A percentile compares a stretch with the other conserved stretches of the same genome.
phyloP scores from a whole-genome alignment of 2,113 vertebrate species.

The Pterophyllum scalare region DNA sequence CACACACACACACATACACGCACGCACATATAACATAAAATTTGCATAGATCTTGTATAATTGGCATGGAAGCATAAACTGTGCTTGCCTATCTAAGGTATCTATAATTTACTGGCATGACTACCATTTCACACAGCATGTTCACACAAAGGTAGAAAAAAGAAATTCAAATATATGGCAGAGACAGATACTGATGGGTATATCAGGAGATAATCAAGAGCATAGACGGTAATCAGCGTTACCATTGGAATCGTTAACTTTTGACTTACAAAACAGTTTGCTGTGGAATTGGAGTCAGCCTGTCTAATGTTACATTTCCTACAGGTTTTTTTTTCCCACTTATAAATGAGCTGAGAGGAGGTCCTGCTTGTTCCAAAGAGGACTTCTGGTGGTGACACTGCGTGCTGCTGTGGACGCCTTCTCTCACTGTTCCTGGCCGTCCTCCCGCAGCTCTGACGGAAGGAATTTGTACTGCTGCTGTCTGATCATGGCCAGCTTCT shows the following conservation, averaged over 20 bases:
- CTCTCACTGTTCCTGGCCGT: constrained; percentile 82
- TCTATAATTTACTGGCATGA: constrained; percentile 25
- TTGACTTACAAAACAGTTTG: constrained; percentile 48
- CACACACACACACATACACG: too few relatives aligned
- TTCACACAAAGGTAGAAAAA: constrained; percentile 18
- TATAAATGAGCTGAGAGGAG: constrained; percentile 18
- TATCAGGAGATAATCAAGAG: constrained; percentile 55
- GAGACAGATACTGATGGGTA: constrained; percentile 22
- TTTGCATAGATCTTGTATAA: constrained; percentile 31
- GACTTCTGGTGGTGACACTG: neutral
- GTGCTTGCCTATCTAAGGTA: constrained; percentile 7
- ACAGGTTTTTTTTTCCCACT: constrained; percentile 10
- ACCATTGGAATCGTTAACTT: constrained; percentile 48
- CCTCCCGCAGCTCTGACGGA: constrained; percentile 92
- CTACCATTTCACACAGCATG: constrained; percentile 13
- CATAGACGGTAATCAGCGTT: constrained; percentile 48
- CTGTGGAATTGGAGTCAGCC: constrained; percentile 36
- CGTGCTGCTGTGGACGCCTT: neutral
- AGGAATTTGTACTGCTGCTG: constrained; percentile 99
- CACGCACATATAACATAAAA: neutral
- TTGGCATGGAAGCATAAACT: constrained; percentile 26
- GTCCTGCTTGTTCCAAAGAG: constrained; percentile 52
- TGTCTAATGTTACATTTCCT: neutral
- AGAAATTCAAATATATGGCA: neutral
- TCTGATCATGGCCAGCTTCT: constrained; percentile 94